These are phyloP conservation scores for Stratiomys singularior DNA, from an alignment of 2,888 invertebrate species.

Conservation along the genomic window DNA sequence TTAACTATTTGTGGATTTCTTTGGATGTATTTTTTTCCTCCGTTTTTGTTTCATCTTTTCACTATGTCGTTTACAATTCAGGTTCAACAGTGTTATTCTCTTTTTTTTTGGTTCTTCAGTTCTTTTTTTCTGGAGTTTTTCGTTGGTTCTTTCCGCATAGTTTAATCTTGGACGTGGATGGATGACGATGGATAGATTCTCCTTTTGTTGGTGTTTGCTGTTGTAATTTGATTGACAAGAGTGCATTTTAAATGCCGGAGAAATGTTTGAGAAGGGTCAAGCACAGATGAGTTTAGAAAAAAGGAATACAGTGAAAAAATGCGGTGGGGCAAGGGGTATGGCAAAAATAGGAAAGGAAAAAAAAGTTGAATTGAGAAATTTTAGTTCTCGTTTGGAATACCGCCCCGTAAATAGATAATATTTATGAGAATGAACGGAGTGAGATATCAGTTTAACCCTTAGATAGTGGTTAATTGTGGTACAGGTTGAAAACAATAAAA, in stretches of 20 bases:
- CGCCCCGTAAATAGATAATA: no score
- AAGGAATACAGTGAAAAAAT: not conserved
- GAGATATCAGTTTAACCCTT: no score
- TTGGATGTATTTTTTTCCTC: conserved; percentile 5
- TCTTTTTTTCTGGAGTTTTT: not conserved
- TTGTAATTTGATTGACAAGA: conserved; percentile 46
- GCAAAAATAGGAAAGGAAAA: not conserved
- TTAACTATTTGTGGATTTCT: not conserved
- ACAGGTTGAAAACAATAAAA: no score
- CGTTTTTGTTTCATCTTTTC: not conserved
- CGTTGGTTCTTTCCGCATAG: conserved; percentile 32
- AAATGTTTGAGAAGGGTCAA: conserved; percentile 42
- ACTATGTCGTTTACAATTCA: not conserved
- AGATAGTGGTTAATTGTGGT: no score
- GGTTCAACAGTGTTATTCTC: not conserved
- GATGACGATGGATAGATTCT: conserved; percentile 25
- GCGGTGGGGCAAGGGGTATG: not conserved
- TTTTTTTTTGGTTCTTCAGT: not conserved
- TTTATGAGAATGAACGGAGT: no score
- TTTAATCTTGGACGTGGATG: conserved; percentile 34
- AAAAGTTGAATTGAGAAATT: not conserved
- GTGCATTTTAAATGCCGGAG: conserved; percentile 33
- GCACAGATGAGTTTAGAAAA: conserved; percentile 6
- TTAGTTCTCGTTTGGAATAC: no score
- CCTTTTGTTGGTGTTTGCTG: conserved; percentile 40